Percentiles rank a stretch among this genome's conserved stretches.
Evolutionary conservation across 2,113 vertebrate genomes (phyloP).

Genomic region (Vireo altiloquus): DNA sequence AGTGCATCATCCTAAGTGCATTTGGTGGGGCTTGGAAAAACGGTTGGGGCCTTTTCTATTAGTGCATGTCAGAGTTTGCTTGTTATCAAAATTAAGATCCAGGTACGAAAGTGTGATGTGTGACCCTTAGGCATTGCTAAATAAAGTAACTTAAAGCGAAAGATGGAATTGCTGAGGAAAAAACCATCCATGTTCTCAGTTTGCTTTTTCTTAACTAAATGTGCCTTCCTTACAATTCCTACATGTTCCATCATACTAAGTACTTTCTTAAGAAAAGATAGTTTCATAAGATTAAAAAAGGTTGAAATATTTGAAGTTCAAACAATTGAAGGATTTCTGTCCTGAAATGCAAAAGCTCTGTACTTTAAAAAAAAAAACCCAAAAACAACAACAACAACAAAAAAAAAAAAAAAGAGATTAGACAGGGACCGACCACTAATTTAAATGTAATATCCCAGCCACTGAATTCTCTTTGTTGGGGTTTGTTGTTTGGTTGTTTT

Average conservation of each 20-base stretch:
- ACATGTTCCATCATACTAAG: background rate
- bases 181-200: background rate
- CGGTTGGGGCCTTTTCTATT: background rate
- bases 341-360: background rate
- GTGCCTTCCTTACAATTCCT: background rate
- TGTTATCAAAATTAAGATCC: background rate
- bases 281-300: background rate
- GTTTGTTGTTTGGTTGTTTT: background rate
- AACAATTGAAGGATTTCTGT: background rate
- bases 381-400: background rate
- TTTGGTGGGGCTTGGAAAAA: background rate
- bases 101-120: background rate
- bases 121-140: background rate
- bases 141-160: conserved; percentile 7
- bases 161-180: background rate
- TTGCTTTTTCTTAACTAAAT: background rate
- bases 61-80: background rate
- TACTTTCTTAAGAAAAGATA: background rate
- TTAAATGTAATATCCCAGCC: background rate
- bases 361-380: background rate
- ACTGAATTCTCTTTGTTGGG: background rate
- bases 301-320: background rate
- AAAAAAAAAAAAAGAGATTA: background rate
- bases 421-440: background rate
- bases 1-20: background rate